Evolutionary conservation across 53 echinoderm and acorn worm genomes (phyloP).

Genomic region (Echinometra lucunter): DNA sequence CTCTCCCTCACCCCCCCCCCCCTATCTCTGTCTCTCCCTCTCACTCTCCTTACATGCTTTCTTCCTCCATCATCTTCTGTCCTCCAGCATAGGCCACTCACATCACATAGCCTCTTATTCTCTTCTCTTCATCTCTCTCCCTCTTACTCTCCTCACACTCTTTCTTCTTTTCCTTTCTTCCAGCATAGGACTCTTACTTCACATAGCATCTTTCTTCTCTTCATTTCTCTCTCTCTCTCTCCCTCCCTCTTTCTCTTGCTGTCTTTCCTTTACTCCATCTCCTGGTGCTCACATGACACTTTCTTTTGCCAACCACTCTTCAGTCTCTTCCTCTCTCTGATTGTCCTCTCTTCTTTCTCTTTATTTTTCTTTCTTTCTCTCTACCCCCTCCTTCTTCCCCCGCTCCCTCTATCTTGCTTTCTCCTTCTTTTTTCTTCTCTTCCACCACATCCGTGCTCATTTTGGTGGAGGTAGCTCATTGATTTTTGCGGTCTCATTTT

Average conservation of each 20-base stretch:
- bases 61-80: background rate
- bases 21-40: background rate
- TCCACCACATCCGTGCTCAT: constrained; percentile 20
- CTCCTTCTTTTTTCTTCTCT: background rate
- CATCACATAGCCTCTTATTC: background rate
- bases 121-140: background rate
- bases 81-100: too few relatives aligned
- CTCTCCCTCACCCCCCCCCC: background rate
- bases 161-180: background rate
- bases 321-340: too few relatives aligned
- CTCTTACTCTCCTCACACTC: background rate
- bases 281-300: too few relatives aligned
- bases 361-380: too few relatives aligned
- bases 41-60: background rate
- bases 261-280: too few relatives aligned
- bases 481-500: constrained; percentile 48
- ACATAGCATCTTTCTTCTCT: too few relatives aligned
- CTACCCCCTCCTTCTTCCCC: background rate
- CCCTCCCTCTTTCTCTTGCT: too few relatives aligned
- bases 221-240: too few relatives aligned
- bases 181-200: too few relatives aligned
- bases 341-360: background rate
- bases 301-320: too few relatives aligned
- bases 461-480: constrained; percentile 25
- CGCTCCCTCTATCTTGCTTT: background rate